Percentiles rank a stretch among this genome's conserved stretches.
Evolutionary conservation across 2,888 invertebrate genomes (phyloP).

Genomic region (Apamea monoglypha): DNA sequence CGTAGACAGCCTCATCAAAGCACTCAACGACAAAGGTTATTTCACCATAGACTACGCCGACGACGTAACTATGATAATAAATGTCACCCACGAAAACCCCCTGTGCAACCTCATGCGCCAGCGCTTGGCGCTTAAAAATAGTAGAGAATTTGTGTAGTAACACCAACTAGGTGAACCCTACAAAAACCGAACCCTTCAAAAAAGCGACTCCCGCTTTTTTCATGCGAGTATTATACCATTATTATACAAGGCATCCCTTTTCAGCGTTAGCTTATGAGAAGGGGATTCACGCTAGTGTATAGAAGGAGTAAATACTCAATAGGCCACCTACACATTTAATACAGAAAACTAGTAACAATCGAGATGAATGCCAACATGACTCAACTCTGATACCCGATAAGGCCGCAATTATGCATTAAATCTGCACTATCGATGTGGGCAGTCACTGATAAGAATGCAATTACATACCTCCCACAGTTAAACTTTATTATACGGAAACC

Average conservation of each 20-base stretch:
- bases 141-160: no score
- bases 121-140: no score
- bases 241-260: neutral
- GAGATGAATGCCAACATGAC: slow-evolving; percentile 5
- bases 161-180: no score
- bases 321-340: neutral
- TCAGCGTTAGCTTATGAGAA: neutral
- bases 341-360: neutral
- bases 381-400: slow-evolving; percentile 9
- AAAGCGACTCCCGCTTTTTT: no score
- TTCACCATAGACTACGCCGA: no score
- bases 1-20: no score
- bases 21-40: no score
- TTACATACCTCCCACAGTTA: slow-evolving; percentile 6
- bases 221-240: no score
- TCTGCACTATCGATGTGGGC: slow-evolving; percentile 26
- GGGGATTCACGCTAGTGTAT: neutral
- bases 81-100: no score
- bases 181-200: no score
- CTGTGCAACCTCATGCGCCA: no score
- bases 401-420: slow-evolving; percentile 28
- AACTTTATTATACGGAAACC: slow-evolving; percentile 1
- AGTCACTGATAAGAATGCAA: slow-evolving; percentile 21
- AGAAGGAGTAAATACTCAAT: neutral
- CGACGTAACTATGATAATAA: no score